These are phyloP conservation scores for Platycercus adscitus DNA, from an alignment of 2,113 vertebrate genomes.

Conservation along the genomic window DNA sequence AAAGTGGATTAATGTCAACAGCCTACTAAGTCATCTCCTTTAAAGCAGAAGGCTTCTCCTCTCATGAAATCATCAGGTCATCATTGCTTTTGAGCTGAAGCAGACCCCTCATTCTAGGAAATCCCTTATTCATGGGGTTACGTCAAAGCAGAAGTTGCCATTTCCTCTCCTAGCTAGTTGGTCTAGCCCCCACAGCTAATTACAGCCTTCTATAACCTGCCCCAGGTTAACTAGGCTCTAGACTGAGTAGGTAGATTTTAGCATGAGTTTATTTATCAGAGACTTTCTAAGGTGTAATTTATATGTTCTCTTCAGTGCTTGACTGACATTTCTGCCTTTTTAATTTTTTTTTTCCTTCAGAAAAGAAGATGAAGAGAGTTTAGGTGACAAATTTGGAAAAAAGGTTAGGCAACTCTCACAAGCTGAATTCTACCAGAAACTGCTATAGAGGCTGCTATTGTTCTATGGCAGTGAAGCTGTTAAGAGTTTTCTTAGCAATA, in stretches of 20 bases:
- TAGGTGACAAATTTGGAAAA: background rate
- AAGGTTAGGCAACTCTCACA: background rate
- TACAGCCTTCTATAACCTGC: background rate
- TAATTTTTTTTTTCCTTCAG: background rate
- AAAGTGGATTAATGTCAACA: background rate
- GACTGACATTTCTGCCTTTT: background rate
- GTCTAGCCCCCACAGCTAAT: background rate
- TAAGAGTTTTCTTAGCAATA: background rate
- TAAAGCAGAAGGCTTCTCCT: background rate
- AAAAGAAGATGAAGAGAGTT: background rate
- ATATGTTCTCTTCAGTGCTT: background rate
- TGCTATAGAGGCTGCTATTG: background rate
- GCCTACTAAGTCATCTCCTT: background rate
- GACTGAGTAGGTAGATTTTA: background rate
- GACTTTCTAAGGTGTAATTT: background rate
- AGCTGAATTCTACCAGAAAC: background rate
- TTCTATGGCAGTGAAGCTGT: background rate
- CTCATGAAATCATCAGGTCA: background rate
- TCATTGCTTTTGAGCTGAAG: background rate
- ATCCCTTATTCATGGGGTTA: background rate
- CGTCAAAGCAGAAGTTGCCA: background rate
- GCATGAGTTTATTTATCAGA: background rate
- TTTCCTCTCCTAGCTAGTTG: background rate
- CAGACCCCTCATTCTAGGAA: background rate
- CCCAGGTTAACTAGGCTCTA: background rate